Evolutionary conservation across 1,140 invertebrate genomes (phyloP).

Genomic region (Oreohelix idahoensis): DNA sequence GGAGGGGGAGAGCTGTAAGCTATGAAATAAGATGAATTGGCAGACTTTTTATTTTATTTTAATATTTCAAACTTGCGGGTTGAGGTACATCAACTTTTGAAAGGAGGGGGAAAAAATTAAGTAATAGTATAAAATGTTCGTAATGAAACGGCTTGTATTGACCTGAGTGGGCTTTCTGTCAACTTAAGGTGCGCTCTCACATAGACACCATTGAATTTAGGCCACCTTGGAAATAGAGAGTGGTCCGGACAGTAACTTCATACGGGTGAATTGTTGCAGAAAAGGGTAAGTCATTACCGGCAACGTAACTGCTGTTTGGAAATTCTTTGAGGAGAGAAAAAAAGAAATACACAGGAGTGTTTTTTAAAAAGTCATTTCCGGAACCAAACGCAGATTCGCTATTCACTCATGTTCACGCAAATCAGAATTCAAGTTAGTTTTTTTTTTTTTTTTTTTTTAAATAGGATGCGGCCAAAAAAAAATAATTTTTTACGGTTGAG

Average conservation of each 20-base stretch:
- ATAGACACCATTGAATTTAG: not conserved
- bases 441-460: not conserved
- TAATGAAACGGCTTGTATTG: too few relatives aligned
- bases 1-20: too few relatives aligned
- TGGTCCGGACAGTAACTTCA: not conserved
- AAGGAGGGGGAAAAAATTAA: too few relatives aligned
- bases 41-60: too few relatives aligned
- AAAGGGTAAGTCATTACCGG: not conserved
- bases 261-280: not conserved
- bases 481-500: not conserved
- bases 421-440: not conserved
- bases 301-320: not conserved
- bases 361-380: slow-evolving; percentile 1
- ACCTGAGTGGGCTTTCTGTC: too few relatives aligned
- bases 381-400: not conserved
- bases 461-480: not conserved
- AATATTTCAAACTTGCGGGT: too few relatives aligned
- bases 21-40: too few relatives aligned
- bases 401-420: not conserved
- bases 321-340: not conserved
- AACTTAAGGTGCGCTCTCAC: not conserved
- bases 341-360: not conserved
- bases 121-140: too few relatives aligned
- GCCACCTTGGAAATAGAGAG: not conserved
- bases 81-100: too few relatives aligned